Percentiles rank a stretch among this genome's conserved stretches.
These are phyloP conservation scores for Dromiciops gliroides DNA, from an alignment of 2,113 vertebrate genomes.

Conservation along the genomic window DNA sequence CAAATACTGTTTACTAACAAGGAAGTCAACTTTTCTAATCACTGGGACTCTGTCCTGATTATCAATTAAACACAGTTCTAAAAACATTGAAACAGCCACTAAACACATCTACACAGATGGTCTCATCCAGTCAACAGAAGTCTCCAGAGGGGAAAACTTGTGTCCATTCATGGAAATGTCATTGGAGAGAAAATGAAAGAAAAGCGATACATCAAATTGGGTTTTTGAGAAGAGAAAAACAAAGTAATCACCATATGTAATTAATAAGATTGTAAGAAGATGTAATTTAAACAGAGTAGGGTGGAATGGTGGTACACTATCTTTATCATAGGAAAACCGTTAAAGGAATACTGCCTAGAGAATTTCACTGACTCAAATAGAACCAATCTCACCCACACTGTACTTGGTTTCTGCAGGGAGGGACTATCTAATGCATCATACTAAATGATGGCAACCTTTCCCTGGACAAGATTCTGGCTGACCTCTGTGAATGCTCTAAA, in stretches of 20 bases:
- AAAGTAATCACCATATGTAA: background rate
- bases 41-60: slow-evolving; percentile 76
- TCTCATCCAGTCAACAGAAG: slow-evolving; percentile 71
- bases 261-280: slow-evolving; percentile 25
- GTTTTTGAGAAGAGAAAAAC: slow-evolving; percentile 41
- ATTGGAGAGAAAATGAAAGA: slow-evolving; percentile 56
- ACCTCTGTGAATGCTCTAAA: slow-evolving; percentile 33
- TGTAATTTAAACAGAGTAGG: slow-evolving; percentile 36
- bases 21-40: slow-evolving; percentile 73
- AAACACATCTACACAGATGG: slow-evolving; percentile 78
- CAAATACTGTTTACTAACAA: slow-evolving; percentile 72
- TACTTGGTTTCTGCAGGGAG: background rate
- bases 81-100: slow-evolving; percentile 76
- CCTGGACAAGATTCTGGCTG: slow-evolving; percentile 33
- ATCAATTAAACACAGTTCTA: slow-evolving; percentile 80
- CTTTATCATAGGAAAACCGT: background rate
- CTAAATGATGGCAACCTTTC: slow-evolving; percentile 35
- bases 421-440: slow-evolving; percentile 25
- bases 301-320: background rate
- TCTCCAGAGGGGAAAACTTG: slow-evolving; percentile 72
- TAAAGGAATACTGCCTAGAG: background rate
- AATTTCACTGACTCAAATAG: background rate
- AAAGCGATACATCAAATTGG: slow-evolving; percentile 41
- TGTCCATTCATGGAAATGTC: slow-evolving; percentile 66
- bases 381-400: background rate